These are phyloP conservation scores for Geococcyx californianus DNA, from an alignment of 2,113 vertebrate genomes.

Conservation along the genomic window DNA sequence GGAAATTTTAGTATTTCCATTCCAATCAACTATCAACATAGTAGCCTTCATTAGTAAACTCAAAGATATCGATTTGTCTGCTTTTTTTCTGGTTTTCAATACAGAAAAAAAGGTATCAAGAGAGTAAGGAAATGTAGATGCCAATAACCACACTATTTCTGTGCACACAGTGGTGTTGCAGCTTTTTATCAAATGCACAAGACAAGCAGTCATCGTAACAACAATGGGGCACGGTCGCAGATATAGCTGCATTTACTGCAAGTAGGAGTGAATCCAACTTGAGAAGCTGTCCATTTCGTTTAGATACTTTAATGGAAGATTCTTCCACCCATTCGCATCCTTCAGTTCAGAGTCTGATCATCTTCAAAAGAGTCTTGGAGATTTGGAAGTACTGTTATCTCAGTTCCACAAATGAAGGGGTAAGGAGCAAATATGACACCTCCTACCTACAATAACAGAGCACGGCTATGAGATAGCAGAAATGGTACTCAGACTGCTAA, in stretches of 20 bases:
- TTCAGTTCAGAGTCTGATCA: not conserved
- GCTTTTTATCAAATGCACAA: not conserved
- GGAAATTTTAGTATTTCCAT: not conserved
- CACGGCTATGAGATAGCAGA: accelerated
- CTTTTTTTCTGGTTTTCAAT: not conserved
- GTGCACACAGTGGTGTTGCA: not conserved
- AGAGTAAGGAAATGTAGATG: not conserved
- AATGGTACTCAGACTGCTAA: not conserved
- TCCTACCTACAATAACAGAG: not conserved
- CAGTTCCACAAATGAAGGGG: not conserved
- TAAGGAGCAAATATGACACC: not conserved
- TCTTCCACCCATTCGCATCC: not conserved
- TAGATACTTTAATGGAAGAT: not conserved
- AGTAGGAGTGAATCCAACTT: not conserved
- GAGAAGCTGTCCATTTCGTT: not conserved
- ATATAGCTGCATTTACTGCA: not conserved
- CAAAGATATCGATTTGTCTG: not conserved
- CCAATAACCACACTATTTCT: not conserved
- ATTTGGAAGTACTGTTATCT: not conserved
- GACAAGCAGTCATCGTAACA: not conserved
- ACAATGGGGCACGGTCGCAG: not conserved
- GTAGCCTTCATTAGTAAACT: not conserved
- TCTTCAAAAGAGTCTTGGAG: not conserved
- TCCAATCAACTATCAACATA: not conserved
- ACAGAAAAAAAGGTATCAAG: not conserved